These are phyloP conservation scores for Pteronotus mesoamericanus DNA, from an alignment of 2,797 vertebrate species.

Conservation along the genomic window DNA sequence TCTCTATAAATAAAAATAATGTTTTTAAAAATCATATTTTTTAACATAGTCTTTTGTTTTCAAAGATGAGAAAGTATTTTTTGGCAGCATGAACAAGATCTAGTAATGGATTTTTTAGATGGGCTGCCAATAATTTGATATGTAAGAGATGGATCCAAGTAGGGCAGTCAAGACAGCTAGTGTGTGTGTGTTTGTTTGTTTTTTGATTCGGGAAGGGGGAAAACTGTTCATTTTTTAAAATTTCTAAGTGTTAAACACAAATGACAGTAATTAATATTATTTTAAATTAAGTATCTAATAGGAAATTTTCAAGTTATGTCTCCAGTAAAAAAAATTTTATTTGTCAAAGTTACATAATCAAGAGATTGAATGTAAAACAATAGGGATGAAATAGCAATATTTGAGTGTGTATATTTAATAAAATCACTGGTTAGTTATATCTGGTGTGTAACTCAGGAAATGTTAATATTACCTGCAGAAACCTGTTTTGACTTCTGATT, in stretches of 20 bases:
- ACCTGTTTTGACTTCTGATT: neutral
- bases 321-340: neutral
- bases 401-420: neutral
- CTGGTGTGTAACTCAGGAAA: neutral
- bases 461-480: neutral
- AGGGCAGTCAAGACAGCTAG: neutral
- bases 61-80: neutral
- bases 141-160: neutral
- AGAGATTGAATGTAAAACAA: neutral
- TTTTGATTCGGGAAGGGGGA: neutral
- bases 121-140: constrained; percentile 43
- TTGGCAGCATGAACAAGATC: neutral
- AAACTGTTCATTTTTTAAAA: neutral
- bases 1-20: too few species aligned
- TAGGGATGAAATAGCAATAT: neutral
- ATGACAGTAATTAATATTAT: neutral
- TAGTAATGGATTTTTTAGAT: constrained; percentile 33
- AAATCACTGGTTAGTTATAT: neutral
- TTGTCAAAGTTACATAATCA: neutral
- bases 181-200: neutral
- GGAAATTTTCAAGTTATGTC: neutral
- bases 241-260: neutral
- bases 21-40: neutral
- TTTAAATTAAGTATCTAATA: neutral
- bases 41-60: constrained; percentile 46